Evolutionary conservation across 2,888 invertebrate genomes (phyloP).

Genomic region (Xestia xanthographa): DNA sequence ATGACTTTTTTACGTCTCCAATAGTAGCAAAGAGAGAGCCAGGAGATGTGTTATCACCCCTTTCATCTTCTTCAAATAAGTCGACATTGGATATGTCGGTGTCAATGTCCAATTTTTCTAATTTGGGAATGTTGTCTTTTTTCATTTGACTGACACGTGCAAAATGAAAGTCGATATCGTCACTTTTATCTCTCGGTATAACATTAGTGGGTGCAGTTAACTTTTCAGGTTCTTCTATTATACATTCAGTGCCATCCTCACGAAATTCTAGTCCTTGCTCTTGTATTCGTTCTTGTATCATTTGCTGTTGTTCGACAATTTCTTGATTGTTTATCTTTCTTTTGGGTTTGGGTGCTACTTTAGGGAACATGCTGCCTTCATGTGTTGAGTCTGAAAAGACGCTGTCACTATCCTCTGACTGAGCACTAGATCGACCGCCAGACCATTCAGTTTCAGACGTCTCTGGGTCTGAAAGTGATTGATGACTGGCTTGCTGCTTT

Average conservation of each 20-base stretch:
- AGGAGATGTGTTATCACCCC: constrained; percentile 92
- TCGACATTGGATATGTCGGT: constrained; percentile 91
- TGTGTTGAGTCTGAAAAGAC: constrained; percentile 93
- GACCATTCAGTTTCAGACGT: constrained; percentile 94
- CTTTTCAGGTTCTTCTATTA: constrained; percentile 83
- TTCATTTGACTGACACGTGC: constrained; percentile 89
- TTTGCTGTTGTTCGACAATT: constrained; percentile 87
- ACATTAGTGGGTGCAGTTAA: constrained; percentile 68
- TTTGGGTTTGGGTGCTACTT: constrained; percentile 89
- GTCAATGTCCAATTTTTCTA: constrained; percentile 90
- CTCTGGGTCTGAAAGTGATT: constrained; percentile 94
- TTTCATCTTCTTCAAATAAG: constrained; percentile 91
- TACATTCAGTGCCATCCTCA: constrained; percentile 80
- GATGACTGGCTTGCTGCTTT: constrained; percentile 91
- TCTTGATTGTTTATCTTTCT: constrained; percentile 88
- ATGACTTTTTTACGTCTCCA: constrained; percentile 93
- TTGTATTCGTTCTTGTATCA: constrained; percentile 85
- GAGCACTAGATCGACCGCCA: constrained; percentile 92
- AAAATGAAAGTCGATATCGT: constrained; percentile 89
- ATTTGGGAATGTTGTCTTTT: constrained; percentile 86
- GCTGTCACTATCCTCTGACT: constrained; percentile 94
- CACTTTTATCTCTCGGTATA: constrained; percentile 87
- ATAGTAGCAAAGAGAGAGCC: constrained; percentile 93
- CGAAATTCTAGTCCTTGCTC: constrained; percentile 84
- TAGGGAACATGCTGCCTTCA: constrained; percentile 92